Evolutionary conservation across 2,888 invertebrate genomes (phyloP), one percentile per base, ranked within the genome.

Genomic region (Pemphredon lugubris): DNA sequence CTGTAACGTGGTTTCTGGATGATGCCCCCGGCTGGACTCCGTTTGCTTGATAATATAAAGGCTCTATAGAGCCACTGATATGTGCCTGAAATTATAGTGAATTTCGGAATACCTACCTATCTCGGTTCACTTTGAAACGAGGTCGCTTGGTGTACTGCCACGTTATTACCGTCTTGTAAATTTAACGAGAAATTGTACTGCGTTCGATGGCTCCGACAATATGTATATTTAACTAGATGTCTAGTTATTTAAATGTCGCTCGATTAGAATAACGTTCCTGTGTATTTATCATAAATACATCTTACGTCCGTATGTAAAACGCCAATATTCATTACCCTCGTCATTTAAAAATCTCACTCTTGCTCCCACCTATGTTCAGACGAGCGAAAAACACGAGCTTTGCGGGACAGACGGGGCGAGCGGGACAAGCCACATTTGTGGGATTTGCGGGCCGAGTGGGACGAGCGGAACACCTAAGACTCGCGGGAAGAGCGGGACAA

Each of bases 121-220:
- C 47, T 37, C 54, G 6, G 45, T 30, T 65, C 50, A 30, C 37
- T 18, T n/a, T 23, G 20, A 34, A 37, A 14, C 54, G n/a, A 18
- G 26, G 6, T 47, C 47, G 23, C 34, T 57, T 34, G 18, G 30
- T 32, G 42, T 47, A 50, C 60, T 44, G 6, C 60, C 53, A 40
- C 40, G 45, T 40, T 71, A 68, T 68, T 72, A 50, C 44, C 42
- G 32, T 69, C 63, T 69, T 59, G 63, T 55, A 64, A 59, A 72
- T 69, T 72, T 69, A 69, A 68, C 72, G 34, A 59, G 59, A n/a
- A 44, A 37, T 21, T 34, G 63, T 68, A 47, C 44, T 44, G 21
- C 11, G 40, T 42, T 16, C 45, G 5, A 44, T 11, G 2, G 5
- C 16, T 39, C 48, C 7, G 11, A 40, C 58, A 14, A 64, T 58